Conservation (phyloP, 2,113 vertebrate species). For the Sula dactylatra region DNA sequence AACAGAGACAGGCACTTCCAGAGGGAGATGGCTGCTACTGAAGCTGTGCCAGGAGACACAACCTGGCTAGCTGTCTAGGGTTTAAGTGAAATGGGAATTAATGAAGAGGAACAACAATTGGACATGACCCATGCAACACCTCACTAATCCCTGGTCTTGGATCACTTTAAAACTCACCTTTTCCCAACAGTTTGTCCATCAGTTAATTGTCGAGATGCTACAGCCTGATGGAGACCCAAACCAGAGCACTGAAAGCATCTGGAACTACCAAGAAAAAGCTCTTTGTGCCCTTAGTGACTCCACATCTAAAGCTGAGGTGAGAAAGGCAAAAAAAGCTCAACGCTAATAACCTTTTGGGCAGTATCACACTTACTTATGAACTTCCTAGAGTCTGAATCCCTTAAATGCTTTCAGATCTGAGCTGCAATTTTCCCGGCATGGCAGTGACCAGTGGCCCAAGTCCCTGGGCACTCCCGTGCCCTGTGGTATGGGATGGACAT, state of each 20-base stretch:
- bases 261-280: not conserved
- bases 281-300: not conserved
- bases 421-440: not conserved
- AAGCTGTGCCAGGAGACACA: not conserved
- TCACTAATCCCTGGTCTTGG: not conserved
- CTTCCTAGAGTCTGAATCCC: not conserved
- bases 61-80: not conserved
- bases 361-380: not conserved
- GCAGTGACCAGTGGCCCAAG: not conserved
- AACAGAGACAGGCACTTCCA: not conserved
- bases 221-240: not conserved
- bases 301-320: not conserved
- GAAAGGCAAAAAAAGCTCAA: not conserved
- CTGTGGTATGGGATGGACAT: fast-evolving
- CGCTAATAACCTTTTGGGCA: not conserved
- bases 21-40: not conserved
- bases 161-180: not conserved
- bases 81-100: not conserved
- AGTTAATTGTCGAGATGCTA: not conserved
- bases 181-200: not conserved
- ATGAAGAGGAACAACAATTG: not conserved
- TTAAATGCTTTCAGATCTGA: fast-evolving
- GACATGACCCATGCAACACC: not conserved
- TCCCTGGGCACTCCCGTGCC: not conserved
- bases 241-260: not conserved